A percentile compares a stretch with the other conserved stretches of the same genome.
Conservation (phyloP, 1,140 invertebrate species). For the Protaetia brevitarsis region DNA sequence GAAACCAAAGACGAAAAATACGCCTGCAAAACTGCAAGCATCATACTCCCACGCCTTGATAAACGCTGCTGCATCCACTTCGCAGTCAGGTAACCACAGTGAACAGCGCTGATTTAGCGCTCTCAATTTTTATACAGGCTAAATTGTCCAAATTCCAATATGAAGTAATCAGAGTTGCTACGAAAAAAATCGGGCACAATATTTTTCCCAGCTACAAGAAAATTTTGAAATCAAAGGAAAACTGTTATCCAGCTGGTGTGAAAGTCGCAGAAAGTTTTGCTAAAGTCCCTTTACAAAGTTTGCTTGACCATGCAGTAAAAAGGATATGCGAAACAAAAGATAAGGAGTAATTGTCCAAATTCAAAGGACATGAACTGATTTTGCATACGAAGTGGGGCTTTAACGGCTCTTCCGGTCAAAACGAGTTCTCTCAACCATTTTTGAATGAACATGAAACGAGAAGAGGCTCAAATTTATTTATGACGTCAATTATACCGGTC, state of each 20-base stretch:
- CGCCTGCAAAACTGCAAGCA: neutral
- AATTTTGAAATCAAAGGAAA: neutral
- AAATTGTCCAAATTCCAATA: neutral
- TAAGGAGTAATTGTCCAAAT: slow-evolving; percentile 1
- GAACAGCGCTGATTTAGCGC: too few relatives aligned
- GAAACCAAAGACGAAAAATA: neutral
- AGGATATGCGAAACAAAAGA: slow-evolving; percentile 22
- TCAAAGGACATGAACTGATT: neutral
- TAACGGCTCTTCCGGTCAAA: slow-evolving; percentile 19
- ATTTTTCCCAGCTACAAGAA: neutral
- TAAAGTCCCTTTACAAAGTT: slow-evolving; percentile 30
- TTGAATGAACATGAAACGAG: neutral
- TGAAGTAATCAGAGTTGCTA: neutral
- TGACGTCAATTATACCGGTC: slow-evolving; percentile 19
- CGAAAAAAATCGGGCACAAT: neutral
- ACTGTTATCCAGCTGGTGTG: slow-evolving; percentile 1
- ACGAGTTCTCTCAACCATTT: slow-evolving; percentile 8
- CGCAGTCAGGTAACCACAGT: too few relatives aligned
- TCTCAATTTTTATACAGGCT: neutral
- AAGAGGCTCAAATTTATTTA: slow-evolving; percentile 22
- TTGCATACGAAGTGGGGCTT: neutral
- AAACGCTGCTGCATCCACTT: neutral
- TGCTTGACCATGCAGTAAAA: slow-evolving; percentile 30
- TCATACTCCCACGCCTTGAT: neutral
- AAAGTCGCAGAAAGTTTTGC: slow-evolving; percentile 26